Base-by-base conservation (phyloP, 2,888 invertebrate genomes). In the Nomada fucata region DNA sequence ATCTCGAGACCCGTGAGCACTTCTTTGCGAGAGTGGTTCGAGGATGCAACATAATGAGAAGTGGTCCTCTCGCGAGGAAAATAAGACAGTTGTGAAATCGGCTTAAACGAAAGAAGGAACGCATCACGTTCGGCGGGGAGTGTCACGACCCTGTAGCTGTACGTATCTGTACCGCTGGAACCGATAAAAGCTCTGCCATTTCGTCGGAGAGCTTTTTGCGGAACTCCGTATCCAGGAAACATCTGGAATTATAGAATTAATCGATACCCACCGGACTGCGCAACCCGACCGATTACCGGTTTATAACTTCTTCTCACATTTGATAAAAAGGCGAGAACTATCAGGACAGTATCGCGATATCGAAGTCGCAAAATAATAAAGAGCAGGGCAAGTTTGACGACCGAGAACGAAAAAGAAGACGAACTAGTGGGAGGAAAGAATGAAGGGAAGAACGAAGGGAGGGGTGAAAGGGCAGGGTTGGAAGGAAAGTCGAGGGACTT, bases 111-210 rank as follows among this genome's bases (percentile, higher is more conserved):
- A 59, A 65, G 53, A 55, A 60, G 44, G n/a, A 82, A 61, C 74
- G 60, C 50, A 57, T 81, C 81, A 18, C 63, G 52, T 10, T 44
- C 36, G 23, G 23, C 52, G 36, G 47, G 1, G 59, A 23, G 50
- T 23, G 57, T 23, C 75, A 60, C 42, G 44, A 47, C 44, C 68
- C 57, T 26, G 23, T n/a, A n/a, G 57, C 64, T 81, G 55, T 73
- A 72, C 52, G 36, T 73, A 69, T 55, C n/a, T 81, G 69, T 65
- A 80, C 74, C 69, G 65, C 29, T n/a, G 65, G 70, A 81, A 61
- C 75, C 65, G 57, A 81, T 75, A 65, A 67, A 53, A 81, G 55
- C 60, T 65, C n/a, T 13, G 2, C 23, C 50, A 53, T 70, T 70
- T 70, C 65, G 70, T 74, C 74, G 42, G 42, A 36, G 3, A 11